Evolutionary conservation across 2,888 invertebrate genomes (phyloP), one percentile per base, ranked within the genome.

Genomic region (Pheosia tremula): DNA sequence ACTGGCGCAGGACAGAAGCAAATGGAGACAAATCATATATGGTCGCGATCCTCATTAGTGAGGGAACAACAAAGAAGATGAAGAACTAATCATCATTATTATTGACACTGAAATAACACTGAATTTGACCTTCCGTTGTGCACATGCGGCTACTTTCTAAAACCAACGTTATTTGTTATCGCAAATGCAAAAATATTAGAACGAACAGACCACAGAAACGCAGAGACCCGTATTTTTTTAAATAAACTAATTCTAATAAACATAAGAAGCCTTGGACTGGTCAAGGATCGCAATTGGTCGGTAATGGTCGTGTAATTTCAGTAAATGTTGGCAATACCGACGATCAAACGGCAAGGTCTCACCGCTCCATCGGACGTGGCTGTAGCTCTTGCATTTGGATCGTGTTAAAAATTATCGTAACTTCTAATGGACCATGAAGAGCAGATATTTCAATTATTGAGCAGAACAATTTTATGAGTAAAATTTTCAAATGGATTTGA

Each of bases 321-420:
- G 47, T 5, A 11, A 47, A 47, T 53, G 56, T 59, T 64, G 63
- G 57, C 71, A 77, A 74, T 62, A 77, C 57, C 71, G 66, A 67
- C 59, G 57, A 63, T 64, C 66, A 68, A 75, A 66, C 62, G n/a
- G 64, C 77, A 81, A 81, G 82, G 82, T 71, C 59, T 59, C 60
- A 57, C 59, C 62, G 69, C 60, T 70, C 62, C 56, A 66, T 55
- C 67, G 71, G 61, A 58, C 66, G 66, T 66, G 53, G 53, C 10
- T 11, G 24, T 24, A 2, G 24, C 50, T 56, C 36, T 63, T 57
- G 56, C 56, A 9, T 36, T 55, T 53, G 59, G 56, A 24, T 58
- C 37, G 10, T 7, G 54, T 73, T 65, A 56, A 9, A 55, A 49
- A 69, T 39, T 56, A 60, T 36, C 56, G 60, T 59, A 55, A 66